Conservation (phyloP, 2,113 vertebrate species). For the Gallinago paraguaiae region DNA sequence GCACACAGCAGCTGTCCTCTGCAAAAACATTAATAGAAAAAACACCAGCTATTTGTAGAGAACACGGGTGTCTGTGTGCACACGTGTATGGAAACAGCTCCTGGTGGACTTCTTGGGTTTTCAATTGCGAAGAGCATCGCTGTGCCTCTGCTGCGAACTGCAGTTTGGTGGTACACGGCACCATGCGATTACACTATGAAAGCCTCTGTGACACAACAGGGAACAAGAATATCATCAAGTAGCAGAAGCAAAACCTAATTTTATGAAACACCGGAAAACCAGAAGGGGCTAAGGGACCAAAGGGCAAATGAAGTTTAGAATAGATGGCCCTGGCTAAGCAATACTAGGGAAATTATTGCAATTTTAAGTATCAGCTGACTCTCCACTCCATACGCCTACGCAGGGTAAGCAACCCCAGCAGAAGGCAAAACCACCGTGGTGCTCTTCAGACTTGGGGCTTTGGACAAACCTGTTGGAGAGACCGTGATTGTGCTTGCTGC, state of each 20-base stretch:
- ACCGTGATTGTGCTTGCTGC: slow-evolving; percentile 69
- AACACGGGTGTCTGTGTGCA: accelerated
- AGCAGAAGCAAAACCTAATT: not conserved
- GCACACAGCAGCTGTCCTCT: not conserved
- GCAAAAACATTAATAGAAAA: not conserved
- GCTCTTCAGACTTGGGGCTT: not conserved
- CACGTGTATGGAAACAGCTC: not conserved
- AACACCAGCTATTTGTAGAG: not conserved
- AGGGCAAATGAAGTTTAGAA: not conserved
- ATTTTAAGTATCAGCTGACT: not conserved
- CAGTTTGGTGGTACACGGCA: not conserved
- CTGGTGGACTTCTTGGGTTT: not conserved
- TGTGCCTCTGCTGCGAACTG: not conserved
- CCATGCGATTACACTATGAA: not conserved
- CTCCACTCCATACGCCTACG: not conserved
- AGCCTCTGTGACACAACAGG: not conserved
- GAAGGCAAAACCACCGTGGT: not conserved
- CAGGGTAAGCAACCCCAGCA: not conserved
- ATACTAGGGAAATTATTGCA: not conserved
- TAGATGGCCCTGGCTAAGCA: not conserved
- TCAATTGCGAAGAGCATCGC: not conserved
- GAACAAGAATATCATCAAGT: not conserved
- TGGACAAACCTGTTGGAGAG: slow-evolving; percentile 71
- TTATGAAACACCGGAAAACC: not conserved
- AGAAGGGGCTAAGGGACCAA: not conserved